Evolutionary conservation across 2,797 vertebrate species (phyloP), one percentile per base, ranked within the genome.

Genomic region (Phalloptychus januarius): DNA sequence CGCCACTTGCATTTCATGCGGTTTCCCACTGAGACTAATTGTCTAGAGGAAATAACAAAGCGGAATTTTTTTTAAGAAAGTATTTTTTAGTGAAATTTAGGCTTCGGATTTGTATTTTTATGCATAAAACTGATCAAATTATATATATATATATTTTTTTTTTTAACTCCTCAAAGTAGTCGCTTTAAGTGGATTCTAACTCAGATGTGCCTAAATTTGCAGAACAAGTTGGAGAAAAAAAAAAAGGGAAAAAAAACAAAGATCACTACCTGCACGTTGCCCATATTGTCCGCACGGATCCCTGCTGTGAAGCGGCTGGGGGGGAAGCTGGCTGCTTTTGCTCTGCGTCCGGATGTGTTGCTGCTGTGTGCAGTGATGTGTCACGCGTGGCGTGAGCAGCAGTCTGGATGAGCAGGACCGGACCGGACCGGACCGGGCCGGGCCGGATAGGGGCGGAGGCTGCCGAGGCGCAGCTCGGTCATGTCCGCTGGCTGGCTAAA

Each of bases 231-330:
- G 33, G 11, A 6, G 6, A 20, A 7, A 48, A 7, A 48, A 4
- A 42, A 44, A 44, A 0, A 44, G 13, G n/a, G n/a, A n/a, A n/a
- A n/a, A n/a, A n/a, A 44, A 25, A 1, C 25, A 33, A 28, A 70
- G 7, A 10, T 12, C 18, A 71, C 61, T 79, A 83, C 82, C 74
- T 83, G 82, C 4, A 79, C 63, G 82, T 83, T 83, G 50, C 82
- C 82, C 82, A 83, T 83, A 33, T 76, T 48, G n/a, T 70, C 12
- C 16, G 28, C 40, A 0, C 36, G 20, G 71, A 56, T 8, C 42
- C 6, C 36, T 40, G 71, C 15, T 81, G 25, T 56, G 25, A 67
- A 23, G 73, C 36, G 38, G 12, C 16, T 33, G 16, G 5, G 36
- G 28, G 12, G 58, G 8, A 20, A 31, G 52, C 8, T 76, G 74